Evolutionary conservation across 2,888 invertebrate species (phyloP).

Genomic region (Eudasyphora cyanicolor): DNA sequence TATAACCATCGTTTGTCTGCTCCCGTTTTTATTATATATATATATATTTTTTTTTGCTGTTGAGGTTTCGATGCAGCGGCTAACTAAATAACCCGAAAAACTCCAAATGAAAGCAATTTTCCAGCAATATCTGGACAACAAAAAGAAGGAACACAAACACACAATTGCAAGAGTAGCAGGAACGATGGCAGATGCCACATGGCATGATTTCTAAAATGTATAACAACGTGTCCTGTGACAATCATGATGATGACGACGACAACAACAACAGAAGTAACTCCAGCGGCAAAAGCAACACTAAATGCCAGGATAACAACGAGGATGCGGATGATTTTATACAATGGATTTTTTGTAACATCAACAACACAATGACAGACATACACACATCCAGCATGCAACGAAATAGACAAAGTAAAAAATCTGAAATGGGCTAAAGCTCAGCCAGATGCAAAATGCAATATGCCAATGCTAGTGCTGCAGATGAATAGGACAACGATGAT

Average conservation of each 20-base stretch:
- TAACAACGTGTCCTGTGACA: constrained; percentile 56
- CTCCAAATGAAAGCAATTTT: constrained; percentile 45
- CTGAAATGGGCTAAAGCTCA: background rate
- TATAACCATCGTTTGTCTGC: background rate
- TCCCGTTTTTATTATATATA: too few species aligned
- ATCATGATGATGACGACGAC: constrained; percentile 39
- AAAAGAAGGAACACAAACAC: background rate
- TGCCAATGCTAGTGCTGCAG: background rate
- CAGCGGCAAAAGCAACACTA: background rate
- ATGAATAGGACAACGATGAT: background rate
- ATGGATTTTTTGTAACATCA: constrained; percentile 25
- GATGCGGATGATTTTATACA: constrained; percentile 17
- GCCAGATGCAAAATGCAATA: constrained; percentile 13
- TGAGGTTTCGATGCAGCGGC: constrained; percentile 1
- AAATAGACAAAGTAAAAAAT: background rate
- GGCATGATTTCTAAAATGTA: constrained; percentile 33
- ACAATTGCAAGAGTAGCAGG: background rate
- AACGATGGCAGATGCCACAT: constrained; percentile 14
- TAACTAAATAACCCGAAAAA: constrained; percentile 36
- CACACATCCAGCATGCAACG: background rate
- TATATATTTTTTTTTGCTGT: too few species aligned
- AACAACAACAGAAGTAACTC: background rate
- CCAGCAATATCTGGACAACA: background rate
- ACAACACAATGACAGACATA: too few species aligned
- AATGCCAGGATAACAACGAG: background rate